Base-by-base conservation (phyloP, 1,140 invertebrate genomes). In the Drosophila orena region DNA sequence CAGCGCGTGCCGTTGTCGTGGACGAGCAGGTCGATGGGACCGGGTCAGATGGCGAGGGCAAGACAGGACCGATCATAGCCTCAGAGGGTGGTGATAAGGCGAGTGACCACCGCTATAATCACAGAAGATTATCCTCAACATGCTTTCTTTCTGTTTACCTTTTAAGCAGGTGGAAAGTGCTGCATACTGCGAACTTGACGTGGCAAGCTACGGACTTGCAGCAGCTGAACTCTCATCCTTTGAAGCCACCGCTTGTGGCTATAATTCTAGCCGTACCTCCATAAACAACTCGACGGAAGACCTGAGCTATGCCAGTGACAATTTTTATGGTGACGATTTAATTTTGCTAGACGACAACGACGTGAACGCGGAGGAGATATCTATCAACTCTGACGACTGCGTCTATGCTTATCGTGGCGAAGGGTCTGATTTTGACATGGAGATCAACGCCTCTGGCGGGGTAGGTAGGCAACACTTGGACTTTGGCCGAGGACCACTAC, bases 241-340 rank as follows among this genome's bases (percentile, higher is more conserved):
- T 57, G 86, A 88, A 24, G 84, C 72, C 10, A 64, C 73, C 22
- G 50, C 65, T 35, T 79, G 79, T 15, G 79, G 75, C 27, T 68
- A 81, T 8, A 84, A 77, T 55, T 91, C 88, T 15, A 91, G 83
- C 77, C 88, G 88, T 49, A 91, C 88, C n/a, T 91, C 88, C 30
- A 78, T 91, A 34, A 91, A 91, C 56, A 91, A 91, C 58, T 91
- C 90, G 46, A 91, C 91, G 12, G 91, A 91, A 59, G 92, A 92
- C 49, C 77, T 92, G 15, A 91, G 89, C 56, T 91, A 85, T 50
- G 72, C 68, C 50, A 92, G 89, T 59, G 91, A 92, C 57, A 92
- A 91, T 55, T 92, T 77, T 43, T 92, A 89, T 50, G 76, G 70
- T 17, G 91, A 92, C 37, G 90, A 91, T 61, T 70, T 92, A 54